Conservation (phyloP, 1,140 invertebrate genomes). For the Nasonia longicornis region DNA sequence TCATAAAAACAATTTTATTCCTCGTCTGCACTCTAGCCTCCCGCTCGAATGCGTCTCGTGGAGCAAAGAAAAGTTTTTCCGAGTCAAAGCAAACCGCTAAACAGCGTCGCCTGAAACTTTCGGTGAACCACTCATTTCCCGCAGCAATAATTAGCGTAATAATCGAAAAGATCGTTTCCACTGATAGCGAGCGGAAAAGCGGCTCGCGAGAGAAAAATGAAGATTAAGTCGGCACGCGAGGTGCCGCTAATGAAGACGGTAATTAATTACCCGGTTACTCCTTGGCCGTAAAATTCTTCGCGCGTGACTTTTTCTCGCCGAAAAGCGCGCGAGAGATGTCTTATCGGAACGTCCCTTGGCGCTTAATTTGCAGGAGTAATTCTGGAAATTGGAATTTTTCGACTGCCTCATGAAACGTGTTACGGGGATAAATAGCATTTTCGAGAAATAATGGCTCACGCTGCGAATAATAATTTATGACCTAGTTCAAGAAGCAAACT, state of each 20-base stretch:
- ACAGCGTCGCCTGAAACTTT: neutral
- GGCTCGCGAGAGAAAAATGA: slow-evolving; percentile 20
- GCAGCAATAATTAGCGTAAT: slow-evolving; percentile 38
- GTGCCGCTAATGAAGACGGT: slow-evolving; percentile 30
- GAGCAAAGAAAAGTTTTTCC: neutral
- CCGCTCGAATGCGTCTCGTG: too few relatives aligned
- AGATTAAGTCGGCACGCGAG: slow-evolving; percentile 27
- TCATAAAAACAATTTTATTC: neutral
- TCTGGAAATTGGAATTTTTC: too few relatives aligned
- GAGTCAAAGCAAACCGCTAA: neutral
- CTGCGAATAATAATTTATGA: too few relatives aligned
- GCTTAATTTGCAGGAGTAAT: too few relatives aligned
- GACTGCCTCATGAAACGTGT: too few relatives aligned
- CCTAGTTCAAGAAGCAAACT: too few relatives aligned
- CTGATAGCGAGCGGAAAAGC: neutral
- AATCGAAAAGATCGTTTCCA: slow-evolving; percentile 36
- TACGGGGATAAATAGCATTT: too few relatives aligned
- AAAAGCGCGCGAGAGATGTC: neutral
- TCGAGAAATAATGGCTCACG: too few relatives aligned
- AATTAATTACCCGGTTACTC: slow-evolving; percentile 32
- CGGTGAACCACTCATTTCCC: neutral
- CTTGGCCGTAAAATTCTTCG: neutral
- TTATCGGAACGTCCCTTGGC: neutral
- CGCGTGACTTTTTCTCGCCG: neutral
- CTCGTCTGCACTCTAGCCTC: neutral